These are phyloP conservation scores for Siderastrea radians DNA, from an alignment of 92 coral and sea anemone genomes.

Conservation along the genomic window DNA sequence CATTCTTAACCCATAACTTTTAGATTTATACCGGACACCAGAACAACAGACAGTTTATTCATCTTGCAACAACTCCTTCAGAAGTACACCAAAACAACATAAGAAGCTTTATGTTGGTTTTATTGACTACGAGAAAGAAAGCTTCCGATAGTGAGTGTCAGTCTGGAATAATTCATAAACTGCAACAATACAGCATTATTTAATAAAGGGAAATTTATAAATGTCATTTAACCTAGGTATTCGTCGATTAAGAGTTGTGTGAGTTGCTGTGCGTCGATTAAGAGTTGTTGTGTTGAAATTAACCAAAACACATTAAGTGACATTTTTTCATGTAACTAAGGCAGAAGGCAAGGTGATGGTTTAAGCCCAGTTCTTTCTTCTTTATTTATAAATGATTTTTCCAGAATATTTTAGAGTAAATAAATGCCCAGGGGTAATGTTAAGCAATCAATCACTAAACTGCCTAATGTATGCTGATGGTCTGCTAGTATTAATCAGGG, in stretches of 20 bases:
- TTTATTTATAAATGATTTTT: background rate
- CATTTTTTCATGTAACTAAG: background rate
- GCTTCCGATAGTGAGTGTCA: too few relatives aligned
- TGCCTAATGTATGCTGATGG: background rate
- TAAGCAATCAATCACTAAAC: background rate
- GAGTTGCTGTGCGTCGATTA: too few relatives aligned
- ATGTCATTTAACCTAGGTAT: too few relatives aligned
- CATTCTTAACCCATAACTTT: background rate
- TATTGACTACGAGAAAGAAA: background rate
- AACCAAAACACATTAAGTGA: background rate
- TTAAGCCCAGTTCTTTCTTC: background rate
- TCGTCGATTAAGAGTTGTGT: too few relatives aligned
- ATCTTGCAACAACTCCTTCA: background rate
- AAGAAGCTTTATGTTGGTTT: too few relatives aligned
- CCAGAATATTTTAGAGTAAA: background rate
- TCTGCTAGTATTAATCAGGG: too few relatives aligned
- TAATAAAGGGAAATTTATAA: too few relatives aligned
- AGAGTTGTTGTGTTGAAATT: too few relatives aligned
- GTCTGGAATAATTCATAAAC: too few relatives aligned
- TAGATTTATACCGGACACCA: background rate
- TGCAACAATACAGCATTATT: too few relatives aligned
- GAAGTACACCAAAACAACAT: background rate
- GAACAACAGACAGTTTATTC: background rate
- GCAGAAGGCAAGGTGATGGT: background rate
- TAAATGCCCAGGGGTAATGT: background rate